Base-by-base conservation (phyloP, 2,888 invertebrate genomes). In the Laspeyria flexula region DNA sequence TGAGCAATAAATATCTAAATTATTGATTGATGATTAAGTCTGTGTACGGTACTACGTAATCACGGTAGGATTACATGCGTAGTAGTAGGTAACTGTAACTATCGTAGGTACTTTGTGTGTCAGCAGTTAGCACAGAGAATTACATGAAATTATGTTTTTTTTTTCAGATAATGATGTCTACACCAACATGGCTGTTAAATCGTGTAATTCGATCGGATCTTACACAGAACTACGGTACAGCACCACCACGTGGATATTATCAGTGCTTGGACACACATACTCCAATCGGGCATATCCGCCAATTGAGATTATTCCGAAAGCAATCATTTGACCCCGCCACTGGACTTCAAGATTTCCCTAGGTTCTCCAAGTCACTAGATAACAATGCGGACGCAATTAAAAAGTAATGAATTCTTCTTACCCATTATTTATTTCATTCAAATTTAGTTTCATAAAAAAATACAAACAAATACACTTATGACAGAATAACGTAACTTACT, bases 191-290 rank as follows among this genome's bases (percentile, higher is more conserved):
- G 89, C 64, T 92, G 43, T 50, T 90, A 57, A 91, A 92, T 64
- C 78, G 91, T 16, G 81, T 89, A n/a, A 90, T 92, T 55, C 81
- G 88, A 4, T 92, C 92, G 1, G 86, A 90, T 51, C 67, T 90
- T 57, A 91, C 92, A 3, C 90, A 91, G 48, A 92, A 88, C 66
- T 81, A 88, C 49, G 83, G 90, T 23, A 84, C 90, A 5, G 91
- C 90, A 3, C 91, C 91, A 1, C 90, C 91, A 0, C 81, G 75
- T 18, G 92, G 91, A 0, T 77, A 85, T 57, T 90, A 91, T 64
- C 90, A 91, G 50, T 91, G 86, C 43, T 76, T 92, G 23, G 92
- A 92, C 64, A 88, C 88, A 0, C 90, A 92, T 66, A 90, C 91
- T 0, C 91, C 92, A 2, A 91, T 92, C 15, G 83, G 78, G 0